Percentiles rank a stretch among this genome's conserved stretches.
Evolutionary conservation across 2,888 invertebrate genomes (phyloP).

Genomic region (Hofmannophila pseudospretella): DNA sequence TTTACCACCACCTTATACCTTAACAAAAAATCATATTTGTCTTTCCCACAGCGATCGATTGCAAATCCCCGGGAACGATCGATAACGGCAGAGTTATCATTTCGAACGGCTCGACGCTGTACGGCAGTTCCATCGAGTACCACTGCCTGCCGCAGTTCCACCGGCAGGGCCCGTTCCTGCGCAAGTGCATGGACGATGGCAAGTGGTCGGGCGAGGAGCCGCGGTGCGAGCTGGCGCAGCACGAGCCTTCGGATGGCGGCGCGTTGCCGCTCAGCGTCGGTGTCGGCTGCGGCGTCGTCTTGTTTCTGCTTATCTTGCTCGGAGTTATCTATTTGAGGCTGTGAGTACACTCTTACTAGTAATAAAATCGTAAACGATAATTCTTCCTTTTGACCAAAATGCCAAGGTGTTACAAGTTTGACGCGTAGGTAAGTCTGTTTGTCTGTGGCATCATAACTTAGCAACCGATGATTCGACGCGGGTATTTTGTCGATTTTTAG

Average conservation of each 20-base stretch:
- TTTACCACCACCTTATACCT: too few species aligned
- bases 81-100: constrained; percentile 92
- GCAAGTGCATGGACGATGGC: constrained; percentile 90
- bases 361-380: too few species aligned
- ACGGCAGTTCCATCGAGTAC: constrained; percentile 91
- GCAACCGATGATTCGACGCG: too few species aligned
- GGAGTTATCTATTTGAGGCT: constrained; percentile 89
- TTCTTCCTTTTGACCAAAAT: too few species aligned
- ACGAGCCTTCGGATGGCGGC: constrained; percentile 84
- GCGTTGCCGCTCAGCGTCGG: constrained; percentile 89
- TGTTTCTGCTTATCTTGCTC: constrained; percentile 86
- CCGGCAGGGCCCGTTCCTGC: constrained; percentile 87
- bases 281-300: constrained; percentile 88
- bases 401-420: too few species aligned
- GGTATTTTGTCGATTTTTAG: too few species aligned
- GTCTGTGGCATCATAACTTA: too few species aligned
- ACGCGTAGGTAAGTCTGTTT: too few species aligned
- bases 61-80: constrained; percentile 86
- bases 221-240: constrained; percentile 83
- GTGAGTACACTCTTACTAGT: constrained; percentile 71
- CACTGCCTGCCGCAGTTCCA: constrained; percentile 92
- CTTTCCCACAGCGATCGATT: constrained; percentile 86
- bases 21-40: too few species aligned
- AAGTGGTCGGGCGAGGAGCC: constrained; percentile 93
- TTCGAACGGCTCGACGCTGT: constrained; percentile 89